These are phyloP conservation scores for Oreocharis arfaki DNA, from an alignment of 2,113 vertebrate genomes.

Conservation along the genomic window DNA sequence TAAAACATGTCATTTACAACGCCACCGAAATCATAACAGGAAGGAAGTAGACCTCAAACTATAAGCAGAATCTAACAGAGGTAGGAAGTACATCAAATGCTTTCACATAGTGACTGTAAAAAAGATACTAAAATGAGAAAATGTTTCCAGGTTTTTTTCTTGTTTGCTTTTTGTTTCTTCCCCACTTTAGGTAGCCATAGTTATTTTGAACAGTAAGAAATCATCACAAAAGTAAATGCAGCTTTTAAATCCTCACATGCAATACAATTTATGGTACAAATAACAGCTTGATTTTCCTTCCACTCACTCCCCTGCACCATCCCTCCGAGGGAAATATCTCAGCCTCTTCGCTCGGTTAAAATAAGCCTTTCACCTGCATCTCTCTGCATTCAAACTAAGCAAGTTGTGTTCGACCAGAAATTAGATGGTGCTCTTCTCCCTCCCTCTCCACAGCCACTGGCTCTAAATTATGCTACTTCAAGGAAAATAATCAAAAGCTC, in stretches of 20 bases:
- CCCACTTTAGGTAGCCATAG: neutral
- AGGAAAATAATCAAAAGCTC: neutral
- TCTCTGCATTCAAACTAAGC: neutral
- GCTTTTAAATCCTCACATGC: neutral
- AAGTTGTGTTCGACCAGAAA: neutral
- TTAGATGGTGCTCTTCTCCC: neutral
- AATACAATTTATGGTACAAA: neutral
- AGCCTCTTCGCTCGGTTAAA: neutral
- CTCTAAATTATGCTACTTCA: neutral
- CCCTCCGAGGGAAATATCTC: neutral
- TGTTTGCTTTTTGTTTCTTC: neutral
- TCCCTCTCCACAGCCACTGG: neutral
- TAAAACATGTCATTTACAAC: slow-evolving; percentile 38
- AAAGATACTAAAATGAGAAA: slow-evolving; percentile 25
- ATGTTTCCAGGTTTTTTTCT: slow-evolving; percentile 27
- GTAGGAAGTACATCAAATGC: slow-evolving; percentile 63
- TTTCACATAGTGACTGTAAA: neutral
- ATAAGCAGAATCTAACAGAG: slow-evolving; percentile 42
- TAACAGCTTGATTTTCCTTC: neutral
- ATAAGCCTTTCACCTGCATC: neutral
- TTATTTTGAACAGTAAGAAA: neutral
- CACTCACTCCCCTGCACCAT: neutral
- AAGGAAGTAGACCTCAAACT: slow-evolving; percentile 68
- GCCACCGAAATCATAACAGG: slow-evolving; percentile 58
- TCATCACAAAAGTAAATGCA: neutral